A percentile compares a stretch with the other conserved stretches of the same genome.
Conservation (phyloP, 2,113 vertebrate species). For the Triplophysa rosa region DNA sequence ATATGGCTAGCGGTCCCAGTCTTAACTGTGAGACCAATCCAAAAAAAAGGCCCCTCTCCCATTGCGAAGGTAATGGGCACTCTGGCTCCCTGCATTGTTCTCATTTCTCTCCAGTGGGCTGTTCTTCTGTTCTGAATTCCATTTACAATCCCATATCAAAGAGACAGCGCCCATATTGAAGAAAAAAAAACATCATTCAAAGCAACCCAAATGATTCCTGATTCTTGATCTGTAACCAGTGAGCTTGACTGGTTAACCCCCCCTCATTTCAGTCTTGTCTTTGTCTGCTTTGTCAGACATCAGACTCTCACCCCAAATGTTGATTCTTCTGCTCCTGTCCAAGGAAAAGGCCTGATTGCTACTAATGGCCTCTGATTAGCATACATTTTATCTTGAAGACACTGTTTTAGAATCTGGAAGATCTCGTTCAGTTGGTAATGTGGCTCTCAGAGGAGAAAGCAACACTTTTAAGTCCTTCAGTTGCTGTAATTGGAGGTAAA, state of each 20-base stretch:
- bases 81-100: slow-evolving; percentile 45
- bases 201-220: slow-evolving; percentile 49
- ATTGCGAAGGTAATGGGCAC: slow-evolving; percentile 48
- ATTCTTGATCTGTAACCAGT: slow-evolving; percentile 52
- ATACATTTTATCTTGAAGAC: slow-evolving; percentile 49
- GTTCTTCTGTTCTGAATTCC: slow-evolving; percentile 38
- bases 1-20: slow-evolving; percentile 42
- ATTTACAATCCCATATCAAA: slow-evolving; percentile 48
- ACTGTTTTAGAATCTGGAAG: slow-evolving; percentile 38
- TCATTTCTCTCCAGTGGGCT: slow-evolving; percentile 35
- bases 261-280: slow-evolving; percentile 36
- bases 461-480: slow-evolving; percentile 33
- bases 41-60: slow-evolving; percentile 40
- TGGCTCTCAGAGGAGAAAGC: slow-evolving; percentile 19
- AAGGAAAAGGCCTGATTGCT: slow-evolving; percentile 44
- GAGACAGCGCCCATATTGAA: slow-evolving; percentile 41
- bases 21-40: slow-evolving; percentile 31
- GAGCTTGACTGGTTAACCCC: not conserved
- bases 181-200: slow-evolving; percentile 30
- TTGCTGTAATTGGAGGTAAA: slow-evolving; percentile 17
- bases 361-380: slow-evolving; percentile 54
- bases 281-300: slow-evolving; percentile 52
- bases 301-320: slow-evolving; percentile 49
- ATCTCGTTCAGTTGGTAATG: slow-evolving; percentile 36
- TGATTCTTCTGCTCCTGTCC: slow-evolving; percentile 47